Evolutionary conservation across 1,140 invertebrate species (phyloP).

Genomic region (Magallana gigas): DNA sequence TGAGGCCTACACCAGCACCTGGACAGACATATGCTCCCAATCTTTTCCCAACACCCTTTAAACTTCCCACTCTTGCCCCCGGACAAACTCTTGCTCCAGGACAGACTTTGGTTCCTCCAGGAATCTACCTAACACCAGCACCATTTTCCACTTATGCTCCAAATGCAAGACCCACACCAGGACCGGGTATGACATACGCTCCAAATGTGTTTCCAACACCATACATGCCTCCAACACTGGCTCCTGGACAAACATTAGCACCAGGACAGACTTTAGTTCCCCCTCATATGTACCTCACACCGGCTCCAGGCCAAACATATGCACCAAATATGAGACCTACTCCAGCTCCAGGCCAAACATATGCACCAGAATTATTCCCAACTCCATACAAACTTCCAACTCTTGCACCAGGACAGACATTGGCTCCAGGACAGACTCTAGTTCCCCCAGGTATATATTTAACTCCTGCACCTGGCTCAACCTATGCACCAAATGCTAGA

Average conservation of each 20-base stretch:
- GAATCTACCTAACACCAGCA: constrained; percentile 51
- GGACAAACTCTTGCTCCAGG: constrained; percentile 55
- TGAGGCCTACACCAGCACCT: constrained; percentile 47
- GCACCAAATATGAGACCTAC: constrained; percentile 58
- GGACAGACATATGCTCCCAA: constrained; percentile 47
- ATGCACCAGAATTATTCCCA: constrained; percentile 55
- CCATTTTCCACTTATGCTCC: constrained; percentile 59
- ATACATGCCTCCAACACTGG: constrained; percentile 55
- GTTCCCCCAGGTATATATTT: constrained; percentile 52
- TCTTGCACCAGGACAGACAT: constrained; percentile 58
- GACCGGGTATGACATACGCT: constrained; percentile 63
- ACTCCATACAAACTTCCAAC: constrained; percentile 59
- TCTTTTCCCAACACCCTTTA: constrained; percentile 37
- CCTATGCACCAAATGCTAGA: constrained; percentile 33
- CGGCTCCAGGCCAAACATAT: constrained; percentile 57
- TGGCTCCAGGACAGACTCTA: constrained; percentile 51
- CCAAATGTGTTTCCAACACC: constrained; percentile 62
- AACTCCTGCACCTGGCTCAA: constrained; percentile 42
- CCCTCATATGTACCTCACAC: constrained; percentile 54
- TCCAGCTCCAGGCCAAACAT: constrained; percentile 61
- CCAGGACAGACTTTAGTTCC: constrained; percentile 49
- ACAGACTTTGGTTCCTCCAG: constrained; percentile 46
- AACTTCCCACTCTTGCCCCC: constrained; percentile 20
- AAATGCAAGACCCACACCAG: constrained; percentile 63
- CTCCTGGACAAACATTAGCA: constrained; percentile 58